Evolutionary conservation across 1,140 invertebrate species (phyloP), one percentile per base, ranked within the genome.

Genomic region (Pseudachorutes palmiensis): DNA sequence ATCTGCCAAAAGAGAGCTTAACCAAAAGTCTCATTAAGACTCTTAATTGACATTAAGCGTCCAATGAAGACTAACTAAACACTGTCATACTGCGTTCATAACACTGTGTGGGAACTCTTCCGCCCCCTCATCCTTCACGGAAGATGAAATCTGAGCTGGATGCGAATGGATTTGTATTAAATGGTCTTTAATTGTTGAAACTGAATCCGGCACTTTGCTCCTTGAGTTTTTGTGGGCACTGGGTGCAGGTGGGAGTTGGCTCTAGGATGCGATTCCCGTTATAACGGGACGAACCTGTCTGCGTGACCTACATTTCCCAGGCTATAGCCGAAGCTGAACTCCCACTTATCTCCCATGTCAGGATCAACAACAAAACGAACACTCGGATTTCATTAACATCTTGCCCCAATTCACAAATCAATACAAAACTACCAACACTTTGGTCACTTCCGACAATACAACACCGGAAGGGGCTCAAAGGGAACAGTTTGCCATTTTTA

Each of bases 261-360:
- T 5, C 2, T 14, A 62, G 28, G 59, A 62, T 65, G 57, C 62
- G 64, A 68, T 68, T 71, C 70, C 70, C 70, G 70, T 71, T 71
- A 67, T 71, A 71, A 71, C 70, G 70, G 70, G 66, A 71, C 70
- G 70, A 71, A 71, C 70, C 70, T 71, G 70, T 66, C 70, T 68
- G n/a, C 30, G 60, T 71, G 70, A 71, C 70, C 70, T 62, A 71
- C 66, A 65, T 69, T 66, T 57, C n/a, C n/a, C n/a, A n/a, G n/a
- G n/a, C n/a, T n/a, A n/a, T n/a, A n/a, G n/a, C n/a, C n/a, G 30
- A 57, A n/a, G 2, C 2, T 62, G 2, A 14, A 2, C 61, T 48
- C 22, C 2, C 61, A 16, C 26, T 2, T 9, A 26, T 9, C 12
- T 30, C 58, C 9, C 58, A 41, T 5, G 12, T 24, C 5, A 14